A percentile compares a stretch with the other conserved stretches of the same genome.
Evolutionary conservation across 2,888 invertebrate genomes (phyloP).

Genomic region (Caenorhabditis sp.): DNA sequence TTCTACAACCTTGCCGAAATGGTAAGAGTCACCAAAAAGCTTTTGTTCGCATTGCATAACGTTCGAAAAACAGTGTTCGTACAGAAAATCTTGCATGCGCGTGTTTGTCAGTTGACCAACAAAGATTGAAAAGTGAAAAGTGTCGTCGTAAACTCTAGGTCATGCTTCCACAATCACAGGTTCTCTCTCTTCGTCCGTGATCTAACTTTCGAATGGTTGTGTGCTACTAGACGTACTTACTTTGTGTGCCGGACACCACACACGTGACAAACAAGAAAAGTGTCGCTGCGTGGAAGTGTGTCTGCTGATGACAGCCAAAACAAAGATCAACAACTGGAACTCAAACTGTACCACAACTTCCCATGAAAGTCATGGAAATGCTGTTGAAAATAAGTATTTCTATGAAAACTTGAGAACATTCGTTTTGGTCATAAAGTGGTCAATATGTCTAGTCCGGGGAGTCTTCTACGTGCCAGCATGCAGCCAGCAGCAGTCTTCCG

Average conservation of each 20-base stretch:
- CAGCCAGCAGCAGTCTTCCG: conserved; percentile 11
- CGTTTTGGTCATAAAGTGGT: conserved; percentile 35
- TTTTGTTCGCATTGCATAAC: background rate
- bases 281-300: background rate
- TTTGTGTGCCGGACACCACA: conserved; percentile 2
- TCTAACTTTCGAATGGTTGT: background rate
- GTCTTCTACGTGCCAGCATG: conserved; percentile 7
- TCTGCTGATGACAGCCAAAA: conserved; percentile 7
- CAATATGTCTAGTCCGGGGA: conserved; percentile 19
- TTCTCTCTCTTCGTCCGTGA: background rate
- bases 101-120: too few relatives aligned
- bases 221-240: conserved; percentile 14
- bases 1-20: too few relatives aligned
- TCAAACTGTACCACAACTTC: too few relatives aligned
- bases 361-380: too few relatives aligned
- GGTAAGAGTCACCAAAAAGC: too few relatives aligned
- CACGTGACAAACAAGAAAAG: conserved; percentile 52
- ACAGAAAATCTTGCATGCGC: background rate
- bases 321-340: conserved; percentile 9
- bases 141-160: background rate
- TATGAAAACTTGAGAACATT: too few relatives aligned
- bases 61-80: too few relatives aligned
- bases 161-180: conserved; percentile 2
- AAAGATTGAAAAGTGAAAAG: background rate
- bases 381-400: too few relatives aligned